Percentiles rank a stretch among this genome's conserved stretches.
These are phyloP conservation scores for Diarsia rubi DNA, from an alignment of 2,888 invertebrate genomes.

Conservation along the genomic window DNA sequence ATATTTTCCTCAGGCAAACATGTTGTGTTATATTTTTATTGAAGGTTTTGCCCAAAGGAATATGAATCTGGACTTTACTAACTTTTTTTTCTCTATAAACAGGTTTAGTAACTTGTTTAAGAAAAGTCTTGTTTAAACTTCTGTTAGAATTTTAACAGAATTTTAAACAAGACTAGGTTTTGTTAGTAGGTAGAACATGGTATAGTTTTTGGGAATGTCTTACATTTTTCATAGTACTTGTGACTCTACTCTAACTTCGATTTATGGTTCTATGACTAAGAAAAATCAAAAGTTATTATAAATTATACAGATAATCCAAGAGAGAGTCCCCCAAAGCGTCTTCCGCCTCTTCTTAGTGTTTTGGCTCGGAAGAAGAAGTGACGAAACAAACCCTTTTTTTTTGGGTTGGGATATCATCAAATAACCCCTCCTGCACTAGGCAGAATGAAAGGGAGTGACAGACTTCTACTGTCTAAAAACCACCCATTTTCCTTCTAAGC, in stretches of 20 bases:
- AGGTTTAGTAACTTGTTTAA: background rate
- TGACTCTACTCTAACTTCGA: background rate
- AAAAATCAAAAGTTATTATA: background rate
- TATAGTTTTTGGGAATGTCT: background rate
- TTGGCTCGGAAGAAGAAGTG: background rate
- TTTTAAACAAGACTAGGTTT: background rate
- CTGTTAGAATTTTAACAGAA: too few relatives aligned
- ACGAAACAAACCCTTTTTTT: background rate
- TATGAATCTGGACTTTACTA: background rate
- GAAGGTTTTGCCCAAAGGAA: slow-evolving; percentile 24
- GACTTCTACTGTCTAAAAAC: too few relatives aligned
- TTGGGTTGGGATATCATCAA: too few relatives aligned
- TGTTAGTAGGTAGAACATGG: background rate
- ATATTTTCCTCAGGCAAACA: slow-evolving; percentile 4
- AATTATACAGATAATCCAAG: background rate
- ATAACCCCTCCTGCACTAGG: too few relatives aligned
- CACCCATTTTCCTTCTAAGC: too few relatives aligned
- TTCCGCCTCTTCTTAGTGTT: background rate
- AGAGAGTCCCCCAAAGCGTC: background rate
- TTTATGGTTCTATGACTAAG: background rate
- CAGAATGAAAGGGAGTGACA: too few relatives aligned
- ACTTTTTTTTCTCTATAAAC: slow-evolving; percentile 15
- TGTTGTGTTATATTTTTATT: slow-evolving; percentile 8
- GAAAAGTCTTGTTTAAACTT: too few relatives aligned
- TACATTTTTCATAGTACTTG: background rate